Conservation (phyloP, 2,888 invertebrate species). For the Lycia hirtaria region DNA sequence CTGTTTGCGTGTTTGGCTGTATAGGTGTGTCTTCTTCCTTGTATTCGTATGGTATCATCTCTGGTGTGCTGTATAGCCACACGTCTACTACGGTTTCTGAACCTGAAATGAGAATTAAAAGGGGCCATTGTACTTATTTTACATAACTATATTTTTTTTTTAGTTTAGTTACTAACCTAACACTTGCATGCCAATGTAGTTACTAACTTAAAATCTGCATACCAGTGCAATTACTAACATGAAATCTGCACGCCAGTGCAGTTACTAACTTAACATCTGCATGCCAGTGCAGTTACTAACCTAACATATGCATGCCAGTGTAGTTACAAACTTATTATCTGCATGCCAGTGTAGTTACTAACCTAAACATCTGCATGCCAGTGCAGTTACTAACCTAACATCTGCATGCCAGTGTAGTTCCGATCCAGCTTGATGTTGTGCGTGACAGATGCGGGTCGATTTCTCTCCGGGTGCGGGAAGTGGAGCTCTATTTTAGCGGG, state of each 20-base stretch:
- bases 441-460: constrained; percentile 92
- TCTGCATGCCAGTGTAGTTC: constrained; percentile 93
- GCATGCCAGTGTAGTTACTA: too few relatives aligned
- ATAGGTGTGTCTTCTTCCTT: constrained; percentile 51
- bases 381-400: constrained; percentile 83
- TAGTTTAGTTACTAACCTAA: too few relatives aligned
- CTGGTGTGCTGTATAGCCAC: constrained; percentile 85
- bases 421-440: constrained; percentile 93
- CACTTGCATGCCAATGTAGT: too few relatives aligned
- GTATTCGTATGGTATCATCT: constrained; percentile 71
- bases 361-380: background rate
- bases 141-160: too few relatives aligned
- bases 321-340: too few relatives aligned
- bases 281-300: too few relatives aligned
- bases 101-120: constrained; percentile 77
- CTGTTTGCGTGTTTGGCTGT: constrained; percentile 1
- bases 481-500: constrained; percentile 92
- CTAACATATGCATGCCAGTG: too few relatives aligned
- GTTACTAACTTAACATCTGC: too few relatives aligned
- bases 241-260: too few relatives aligned
- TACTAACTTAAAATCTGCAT: too few relatives aligned
- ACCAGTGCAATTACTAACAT: too few relatives aligned
- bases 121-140: background rate
- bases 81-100: constrained; percentile 92
- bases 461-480: constrained; percentile 88